phyloP scores from a whole-genome alignment of 2,113 vertebrate species.

The Morone saxatilis region DNA sequence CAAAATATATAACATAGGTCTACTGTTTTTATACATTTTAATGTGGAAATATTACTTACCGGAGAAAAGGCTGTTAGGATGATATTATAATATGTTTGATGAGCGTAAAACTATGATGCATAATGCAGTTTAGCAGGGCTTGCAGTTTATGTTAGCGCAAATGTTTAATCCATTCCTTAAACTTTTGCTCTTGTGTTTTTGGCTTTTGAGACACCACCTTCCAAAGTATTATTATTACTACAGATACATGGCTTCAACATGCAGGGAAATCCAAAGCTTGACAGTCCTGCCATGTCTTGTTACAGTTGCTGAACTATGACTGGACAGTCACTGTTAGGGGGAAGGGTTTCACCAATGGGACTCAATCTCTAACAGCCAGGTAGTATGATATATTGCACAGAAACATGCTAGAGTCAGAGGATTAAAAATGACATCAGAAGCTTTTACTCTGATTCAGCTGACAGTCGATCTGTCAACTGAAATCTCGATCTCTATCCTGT shows the following conservation, averaged over 20 bases:
- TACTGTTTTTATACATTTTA: no score
- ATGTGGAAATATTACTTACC: no score
- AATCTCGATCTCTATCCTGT: slow-evolving; percentile 36
- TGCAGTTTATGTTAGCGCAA: background rate
- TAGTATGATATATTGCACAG: background rate
- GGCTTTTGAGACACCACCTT: background rate
- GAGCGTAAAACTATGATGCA: no score
- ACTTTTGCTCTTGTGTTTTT: background rate
- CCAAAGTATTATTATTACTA: background rate
- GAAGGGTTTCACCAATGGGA: background rate
- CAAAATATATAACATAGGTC: no score
- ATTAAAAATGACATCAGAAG: slow-evolving; percentile 1
- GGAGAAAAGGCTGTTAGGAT: no score
- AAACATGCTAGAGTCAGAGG: background rate
- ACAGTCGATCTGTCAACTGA: slow-evolving; percentile 46
- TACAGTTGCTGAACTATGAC: background rate
- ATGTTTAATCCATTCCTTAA: background rate
- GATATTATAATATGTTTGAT: no score
- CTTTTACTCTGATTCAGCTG: background rate
- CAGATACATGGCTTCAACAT: background rate
- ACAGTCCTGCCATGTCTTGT: background rate
- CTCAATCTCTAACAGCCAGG: background rate
- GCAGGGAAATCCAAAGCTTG: background rate
- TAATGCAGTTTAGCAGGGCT: no score
- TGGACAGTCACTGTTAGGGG: no score